Evolutionary conservation across 2,797 vertebrate genomes (phyloP).

Genomic region (Falco rusticolus): DNA sequence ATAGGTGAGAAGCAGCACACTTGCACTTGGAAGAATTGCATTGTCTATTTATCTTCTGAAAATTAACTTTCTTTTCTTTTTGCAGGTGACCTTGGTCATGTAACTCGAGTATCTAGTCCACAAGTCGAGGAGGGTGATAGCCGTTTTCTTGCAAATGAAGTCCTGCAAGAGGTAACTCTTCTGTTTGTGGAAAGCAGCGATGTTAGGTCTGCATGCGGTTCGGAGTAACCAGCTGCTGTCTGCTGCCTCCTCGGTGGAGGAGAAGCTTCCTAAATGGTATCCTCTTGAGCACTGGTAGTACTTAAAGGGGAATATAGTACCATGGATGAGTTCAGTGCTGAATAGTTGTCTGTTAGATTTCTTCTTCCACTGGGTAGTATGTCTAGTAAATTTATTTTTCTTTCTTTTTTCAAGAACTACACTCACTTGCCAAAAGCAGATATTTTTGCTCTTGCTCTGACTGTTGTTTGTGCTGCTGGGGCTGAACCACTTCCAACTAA

Average conservation of each 20-base stretch:
- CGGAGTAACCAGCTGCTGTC: neutral
- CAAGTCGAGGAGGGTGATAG: slow-evolving; percentile 98
- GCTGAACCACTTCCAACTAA: slow-evolving; percentile 93
- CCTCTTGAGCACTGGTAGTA: neutral
- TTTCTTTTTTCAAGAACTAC: slow-evolving; percentile 73
- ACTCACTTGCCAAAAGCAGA: slow-evolving; percentile 82
- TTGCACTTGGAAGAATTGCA: neutral
- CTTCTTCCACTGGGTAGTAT: neutral
- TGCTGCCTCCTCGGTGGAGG: neutral
- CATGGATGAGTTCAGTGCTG: neutral
- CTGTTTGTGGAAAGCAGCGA: neutral
- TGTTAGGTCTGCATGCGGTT: neutral
- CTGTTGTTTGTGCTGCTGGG: slow-evolving; percentile 83
- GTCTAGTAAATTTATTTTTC: neutral
- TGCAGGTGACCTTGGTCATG: slow-evolving; percentile 95
- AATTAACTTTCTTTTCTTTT: neutral
- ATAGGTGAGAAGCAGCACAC: slow-evolving; percentile 82
- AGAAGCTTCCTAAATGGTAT: neutral
- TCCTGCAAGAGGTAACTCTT: slow-evolving; percentile 91
- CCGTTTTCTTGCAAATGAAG: slow-evolving; percentile 95
- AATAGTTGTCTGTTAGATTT: neutral
- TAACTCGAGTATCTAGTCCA: slow-evolving; percentile 92
- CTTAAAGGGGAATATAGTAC: neutral
- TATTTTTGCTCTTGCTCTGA: slow-evolving; percentile 85
- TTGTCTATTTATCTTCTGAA: neutral